Evolutionary conservation across 2,797 vertebrate species (phyloP).

Genomic region (Poeciliopsis presidionis): DNA sequence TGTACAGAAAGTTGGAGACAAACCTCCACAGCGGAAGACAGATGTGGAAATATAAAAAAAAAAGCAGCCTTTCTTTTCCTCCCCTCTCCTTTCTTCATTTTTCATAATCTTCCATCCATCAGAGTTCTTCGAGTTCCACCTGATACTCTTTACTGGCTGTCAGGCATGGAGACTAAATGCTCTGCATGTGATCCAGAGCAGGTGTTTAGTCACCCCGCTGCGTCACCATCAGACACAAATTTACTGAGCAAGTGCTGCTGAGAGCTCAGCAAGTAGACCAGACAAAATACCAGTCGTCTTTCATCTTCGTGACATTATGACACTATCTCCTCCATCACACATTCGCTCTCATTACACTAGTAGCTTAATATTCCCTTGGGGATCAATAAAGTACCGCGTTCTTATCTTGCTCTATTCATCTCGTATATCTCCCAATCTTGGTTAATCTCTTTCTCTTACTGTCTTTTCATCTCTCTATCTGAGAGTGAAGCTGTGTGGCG

Average conservation of each 20-base stretch:
- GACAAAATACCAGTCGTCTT: constrained; percentile 48
- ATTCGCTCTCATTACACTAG: constrained; percentile 68
- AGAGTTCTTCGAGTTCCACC: constrained; percentile 39
- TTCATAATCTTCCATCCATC: constrained; percentile 53
- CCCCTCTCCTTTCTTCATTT: constrained; percentile 34
- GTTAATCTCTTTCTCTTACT: constrained; percentile 68
- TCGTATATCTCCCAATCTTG: constrained; percentile 59
- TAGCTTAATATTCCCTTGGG: constrained; percentile 72
- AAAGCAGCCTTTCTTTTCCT: constrained; percentile 30
- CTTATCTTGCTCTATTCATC: constrained; percentile 61
- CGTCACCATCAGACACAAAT: constrained; percentile 42
- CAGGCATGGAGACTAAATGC: constrained; percentile 44
- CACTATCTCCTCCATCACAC: constrained; percentile 69
- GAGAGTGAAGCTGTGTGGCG: constrained; percentile 49
- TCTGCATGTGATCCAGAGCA: constrained; percentile 41
- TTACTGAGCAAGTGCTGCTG: constrained; percentile 36
- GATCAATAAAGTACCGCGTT: constrained; percentile 67
- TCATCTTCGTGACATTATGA: constrained; percentile 55
- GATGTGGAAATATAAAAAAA: constrained; percentile 50
- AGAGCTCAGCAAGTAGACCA: constrained; percentile 33
- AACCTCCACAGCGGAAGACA: constrained; percentile 41
- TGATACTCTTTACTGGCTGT: constrained; percentile 50
- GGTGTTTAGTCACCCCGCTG: constrained; percentile 33
- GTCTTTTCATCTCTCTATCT: constrained; percentile 70
- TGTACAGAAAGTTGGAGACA: constrained; percentile 31